A percentile compares a stretch with the other conserved stretches of the same genome.
Evolutionary conservation across 2,888 invertebrate genomes (phyloP).

Genomic region (Drosophila falleni): DNA sequence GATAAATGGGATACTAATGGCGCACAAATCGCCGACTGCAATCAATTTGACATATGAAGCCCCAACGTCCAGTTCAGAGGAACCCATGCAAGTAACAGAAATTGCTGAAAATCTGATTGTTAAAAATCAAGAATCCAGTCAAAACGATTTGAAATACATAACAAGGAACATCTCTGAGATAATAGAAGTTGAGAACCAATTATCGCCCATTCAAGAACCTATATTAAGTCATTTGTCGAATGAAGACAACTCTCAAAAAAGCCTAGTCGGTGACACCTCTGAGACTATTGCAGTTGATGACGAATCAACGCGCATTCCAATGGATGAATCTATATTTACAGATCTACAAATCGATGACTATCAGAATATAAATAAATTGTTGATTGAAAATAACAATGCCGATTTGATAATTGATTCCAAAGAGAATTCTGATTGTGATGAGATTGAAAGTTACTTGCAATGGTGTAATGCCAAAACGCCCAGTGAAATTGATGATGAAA

Average conservation of each 20-base stretch:
- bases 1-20: slow-evolving; percentile 14
- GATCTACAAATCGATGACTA: slow-evolving; percentile 6
- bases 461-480: slow-evolving; percentile 21
- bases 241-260: background rate
- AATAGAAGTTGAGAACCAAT: no score
- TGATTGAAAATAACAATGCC: background rate
- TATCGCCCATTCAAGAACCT: no score
- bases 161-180: no score
- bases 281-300: background rate
- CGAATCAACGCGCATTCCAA: background rate
- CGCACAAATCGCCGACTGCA: slow-evolving; percentile 10
- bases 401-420: background rate
- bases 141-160: background rate
- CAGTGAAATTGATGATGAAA: slow-evolving; percentile 24
- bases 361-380: background rate
- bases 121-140: background rate
- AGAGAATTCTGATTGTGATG: background rate
- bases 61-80: background rate
- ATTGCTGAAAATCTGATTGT: slow-evolving; percentile 4
- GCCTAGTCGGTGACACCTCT: background rate
- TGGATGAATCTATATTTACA: background rate
- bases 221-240: no score
- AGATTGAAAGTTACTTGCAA: slow-evolving; percentile 23
- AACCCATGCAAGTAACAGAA: background rate
- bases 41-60: slow-evolving; percentile 22